These are phyloP conservation scores for Malurus elegans DNA, from an alignment of 2,113 vertebrate genomes.

Conservation along the genomic window DNA sequence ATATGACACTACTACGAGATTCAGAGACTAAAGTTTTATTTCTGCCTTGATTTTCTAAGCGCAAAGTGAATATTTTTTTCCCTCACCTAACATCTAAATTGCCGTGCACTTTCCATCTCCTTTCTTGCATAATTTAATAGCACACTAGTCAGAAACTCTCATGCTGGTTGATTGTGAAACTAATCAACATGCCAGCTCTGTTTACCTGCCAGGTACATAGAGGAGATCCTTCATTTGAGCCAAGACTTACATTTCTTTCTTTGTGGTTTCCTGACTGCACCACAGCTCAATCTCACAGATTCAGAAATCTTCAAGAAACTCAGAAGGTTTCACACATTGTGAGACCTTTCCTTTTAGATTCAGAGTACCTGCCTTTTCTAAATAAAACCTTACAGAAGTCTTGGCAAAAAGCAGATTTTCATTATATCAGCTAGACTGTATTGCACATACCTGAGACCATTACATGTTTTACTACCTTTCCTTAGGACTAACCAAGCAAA, in stretches of 20 bases:
- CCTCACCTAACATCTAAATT: not conserved
- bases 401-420: not conserved
- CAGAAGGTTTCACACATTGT: not conserved
- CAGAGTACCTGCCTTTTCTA: not conserved
- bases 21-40: not conserved
- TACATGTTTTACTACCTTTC: not conserved
- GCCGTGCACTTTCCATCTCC: not conserved
- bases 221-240: not conserved
- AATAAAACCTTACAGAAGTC: not conserved
- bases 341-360: not conserved
- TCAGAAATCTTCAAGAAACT: not conserved
- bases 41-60: not conserved
- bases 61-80: not conserved
- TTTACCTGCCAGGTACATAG: not conserved
- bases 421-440: not conserved
- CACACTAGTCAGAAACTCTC: not conserved
- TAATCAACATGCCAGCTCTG: not conserved
- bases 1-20: not conserved
- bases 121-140: not conserved
- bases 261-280: not conserved
- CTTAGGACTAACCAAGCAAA: fast-evolving
- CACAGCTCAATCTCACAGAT: not conserved
- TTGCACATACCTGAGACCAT: not conserved
- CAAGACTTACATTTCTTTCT: not conserved
- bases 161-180: not conserved